Conservation (phyloP, 2,797 vertebrate genomes). For the Coregonus sp. region DNA sequence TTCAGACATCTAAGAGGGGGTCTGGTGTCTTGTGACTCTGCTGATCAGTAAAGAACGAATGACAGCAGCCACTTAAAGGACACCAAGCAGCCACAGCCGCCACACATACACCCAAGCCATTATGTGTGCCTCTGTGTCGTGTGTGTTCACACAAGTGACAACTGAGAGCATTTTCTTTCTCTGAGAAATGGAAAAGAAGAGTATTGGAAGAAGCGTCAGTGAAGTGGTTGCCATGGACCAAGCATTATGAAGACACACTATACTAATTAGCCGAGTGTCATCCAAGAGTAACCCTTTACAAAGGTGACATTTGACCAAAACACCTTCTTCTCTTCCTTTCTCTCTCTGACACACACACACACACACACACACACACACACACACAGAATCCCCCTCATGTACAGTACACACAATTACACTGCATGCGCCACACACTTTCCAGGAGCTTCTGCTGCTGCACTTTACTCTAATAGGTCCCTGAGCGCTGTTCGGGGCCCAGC, state of each 20-base stretch:
- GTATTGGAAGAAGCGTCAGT: not conserved
- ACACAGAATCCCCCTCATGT: not conserved
- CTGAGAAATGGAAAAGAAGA: not conserved
- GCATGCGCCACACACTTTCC: constrained; percentile 8
- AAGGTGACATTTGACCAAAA: not conserved
- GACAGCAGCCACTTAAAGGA: not conserved
- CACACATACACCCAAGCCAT: not conserved
- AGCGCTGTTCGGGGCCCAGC: constrained; percentile 33
- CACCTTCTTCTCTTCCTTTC: not conserved
- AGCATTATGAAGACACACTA: not conserved
- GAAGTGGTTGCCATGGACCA: not conserved
- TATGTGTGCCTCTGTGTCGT: not conserved
- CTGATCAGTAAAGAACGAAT: constrained; percentile 11
- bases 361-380: not conserved
- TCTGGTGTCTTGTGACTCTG: constrained; percentile 26
- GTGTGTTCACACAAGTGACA: not conserved
- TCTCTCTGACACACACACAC: not conserved
- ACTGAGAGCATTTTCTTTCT: not conserved
- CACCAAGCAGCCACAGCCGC: not conserved
- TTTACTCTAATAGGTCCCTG: constrained; percentile 54
- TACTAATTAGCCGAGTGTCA: not conserved
- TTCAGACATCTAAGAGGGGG: not conserved
- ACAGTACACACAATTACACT: constrained; percentile 16
- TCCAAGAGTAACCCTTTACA: not conserved
- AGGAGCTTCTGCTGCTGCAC: constrained; percentile 42